phyloP scores from a whole-genome alignment of 2,113 vertebrate genomes.

The human region GRCh38 chr17:10557501-10558000 shows the following conservation, averaged over 20 bases:
- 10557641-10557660: conserved; percentile 68
- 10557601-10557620: conserved; percentile 74
- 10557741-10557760: background rate
- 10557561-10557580: conserved; percentile 24
- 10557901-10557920: background rate
- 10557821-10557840: background rate
- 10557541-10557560: background rate
- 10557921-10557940: background rate
- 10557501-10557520: conserved; percentile 20
- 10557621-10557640: conserved; percentile 54
- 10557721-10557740: background rate
- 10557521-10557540: conserved; percentile 1
- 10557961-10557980: background rate
- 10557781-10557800: background rate
- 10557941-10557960: background rate
- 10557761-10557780: background rate
- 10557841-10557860: background rate
- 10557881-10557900: background rate
- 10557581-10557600: conserved; percentile 54
- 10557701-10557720: background rate
- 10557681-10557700: conserved; percentile 46
- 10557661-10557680: conserved; percentile 63
- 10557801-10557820: background rate
- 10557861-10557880: background rate
- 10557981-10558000: background rate